phyloP scores from a whole-genome alignment of 2,113 vertebrate genomes.

The Hypanus sabinus region DNA sequence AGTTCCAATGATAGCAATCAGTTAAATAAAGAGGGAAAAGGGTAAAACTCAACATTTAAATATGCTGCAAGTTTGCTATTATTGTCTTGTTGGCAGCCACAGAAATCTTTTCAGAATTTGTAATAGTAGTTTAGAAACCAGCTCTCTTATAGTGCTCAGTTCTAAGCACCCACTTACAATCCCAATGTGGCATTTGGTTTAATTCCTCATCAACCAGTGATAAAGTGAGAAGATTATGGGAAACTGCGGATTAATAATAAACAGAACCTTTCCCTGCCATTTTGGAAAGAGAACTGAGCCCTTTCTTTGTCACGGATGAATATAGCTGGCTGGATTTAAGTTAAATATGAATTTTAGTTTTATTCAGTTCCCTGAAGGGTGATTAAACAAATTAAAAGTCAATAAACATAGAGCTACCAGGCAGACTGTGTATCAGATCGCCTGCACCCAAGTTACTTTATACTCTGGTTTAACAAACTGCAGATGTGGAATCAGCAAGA shows the following conservation, averaged over 20 bases:
- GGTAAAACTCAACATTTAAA: neutral
- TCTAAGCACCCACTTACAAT: neutral
- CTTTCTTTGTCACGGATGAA: neutral
- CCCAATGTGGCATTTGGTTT: too few relatives aligned
- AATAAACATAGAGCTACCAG: too few relatives aligned
- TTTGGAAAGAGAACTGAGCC: too few relatives aligned
- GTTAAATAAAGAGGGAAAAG: neutral
- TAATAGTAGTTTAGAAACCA: neutral
- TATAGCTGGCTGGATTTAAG: neutral
- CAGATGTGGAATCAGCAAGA: neutral
- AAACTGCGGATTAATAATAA: neutral
- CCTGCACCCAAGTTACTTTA: neutral
- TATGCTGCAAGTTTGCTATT: neutral
- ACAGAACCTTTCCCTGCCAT: neutral
- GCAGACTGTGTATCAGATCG: neutral
- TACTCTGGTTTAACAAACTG: neutral
- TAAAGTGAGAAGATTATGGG: neutral
- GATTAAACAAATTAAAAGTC: neutral
- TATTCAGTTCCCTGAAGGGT: neutral
- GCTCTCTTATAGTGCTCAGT: neutral
- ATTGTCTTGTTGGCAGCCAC: neutral
- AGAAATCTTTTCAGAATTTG: neutral
- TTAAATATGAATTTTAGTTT: too few relatives aligned
- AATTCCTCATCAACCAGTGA: neutral
- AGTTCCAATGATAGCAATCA: neutral